These are phyloP conservation scores for Drosophila flavopinicola DNA, from an alignment of 2,888 invertebrate genomes.

Conservation along the genomic window DNA sequence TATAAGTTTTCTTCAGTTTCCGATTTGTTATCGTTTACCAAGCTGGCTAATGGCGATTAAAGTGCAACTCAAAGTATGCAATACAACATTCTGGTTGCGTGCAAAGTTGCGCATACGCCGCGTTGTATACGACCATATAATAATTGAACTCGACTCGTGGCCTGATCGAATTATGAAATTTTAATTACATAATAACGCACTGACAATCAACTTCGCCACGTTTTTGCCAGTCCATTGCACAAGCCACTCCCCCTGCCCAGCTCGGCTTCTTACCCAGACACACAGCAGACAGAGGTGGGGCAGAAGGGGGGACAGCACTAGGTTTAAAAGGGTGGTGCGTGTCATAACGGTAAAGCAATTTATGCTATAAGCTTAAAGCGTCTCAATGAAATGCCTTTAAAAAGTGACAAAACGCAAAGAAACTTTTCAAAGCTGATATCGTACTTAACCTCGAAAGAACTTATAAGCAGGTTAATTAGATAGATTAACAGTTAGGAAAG, in stretches of 20 bases:
- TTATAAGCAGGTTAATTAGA: background rate
- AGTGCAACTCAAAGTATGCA: constrained; percentile 29
- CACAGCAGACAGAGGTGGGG: background rate
- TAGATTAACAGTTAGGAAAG: background rate
- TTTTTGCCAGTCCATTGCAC: constrained; percentile 37
- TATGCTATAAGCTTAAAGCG: constrained; percentile 10
- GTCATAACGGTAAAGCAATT: constrained; percentile 26
- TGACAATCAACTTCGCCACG: constrained; percentile 31
- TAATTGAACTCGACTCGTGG: constrained; percentile 15
- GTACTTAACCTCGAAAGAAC: constrained; percentile 1
- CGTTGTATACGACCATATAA: constrained; percentile 4
- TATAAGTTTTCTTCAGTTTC: background rate
- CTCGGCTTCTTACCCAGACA: background rate
- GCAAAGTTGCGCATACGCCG: constrained; percentile 46
- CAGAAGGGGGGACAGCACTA: too few relatives aligned
- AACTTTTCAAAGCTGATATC: too few relatives aligned
- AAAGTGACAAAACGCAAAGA: background rate
- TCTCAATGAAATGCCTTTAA: constrained; percentile 1
- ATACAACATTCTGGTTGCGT: constrained; percentile 4
- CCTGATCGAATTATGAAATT: constrained; percentile 61
- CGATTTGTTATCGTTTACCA: background rate
- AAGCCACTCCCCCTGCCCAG: background rate
- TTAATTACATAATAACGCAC: constrained; percentile 59
- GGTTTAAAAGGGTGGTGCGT: background rate
- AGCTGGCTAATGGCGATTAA: constrained; percentile 1